Percentiles rank a stretch among this genome's conserved stretches.
phyloP scores from a whole-genome alignment of 2,113 vertebrate genomes.

The Cnemophilus loriae region DNA sequence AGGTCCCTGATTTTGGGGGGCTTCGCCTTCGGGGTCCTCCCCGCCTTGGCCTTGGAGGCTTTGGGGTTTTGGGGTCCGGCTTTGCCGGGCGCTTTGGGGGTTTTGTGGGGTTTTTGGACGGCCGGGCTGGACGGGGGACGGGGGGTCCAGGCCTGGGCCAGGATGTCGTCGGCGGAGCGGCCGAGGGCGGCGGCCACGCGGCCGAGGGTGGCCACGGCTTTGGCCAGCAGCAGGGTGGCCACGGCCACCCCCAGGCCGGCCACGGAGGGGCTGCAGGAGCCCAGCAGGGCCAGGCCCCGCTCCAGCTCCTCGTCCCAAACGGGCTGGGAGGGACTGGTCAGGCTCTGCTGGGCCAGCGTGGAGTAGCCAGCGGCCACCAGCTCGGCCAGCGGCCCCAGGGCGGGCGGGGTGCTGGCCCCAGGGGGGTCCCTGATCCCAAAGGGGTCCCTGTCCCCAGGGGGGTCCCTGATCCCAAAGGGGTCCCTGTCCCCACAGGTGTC shows the following conservation, averaged over 20 bases:
- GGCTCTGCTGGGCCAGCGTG: conserved; percentile 65
- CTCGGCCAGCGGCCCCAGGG: conserved; percentile 63
- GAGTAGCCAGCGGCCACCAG: conserved; percentile 75
- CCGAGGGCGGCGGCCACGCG: conserved; percentile 54
- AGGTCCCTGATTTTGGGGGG: no score
- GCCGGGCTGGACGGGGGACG: no score
- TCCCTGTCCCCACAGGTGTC: not conserved
- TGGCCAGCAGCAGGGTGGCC: conserved; percentile 76
- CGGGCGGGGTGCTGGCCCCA: not conserved
- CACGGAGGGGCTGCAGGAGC: conserved; percentile 35
- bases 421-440: not conserved
- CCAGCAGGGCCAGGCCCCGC: conserved; percentile 73
- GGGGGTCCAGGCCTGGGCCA: conserved; percentile 52
- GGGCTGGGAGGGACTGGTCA: not conserved
- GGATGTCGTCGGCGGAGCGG: conserved; percentile 63
- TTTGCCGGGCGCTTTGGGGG: no score
- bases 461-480: not conserved
- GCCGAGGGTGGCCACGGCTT: conserved; percentile 69
- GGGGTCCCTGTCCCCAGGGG: not conserved
- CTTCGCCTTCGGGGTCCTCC: no score
- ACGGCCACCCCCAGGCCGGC: conserved; percentile 65
- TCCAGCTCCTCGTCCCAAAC: conserved; percentile 65
- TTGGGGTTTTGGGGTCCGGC: no score
- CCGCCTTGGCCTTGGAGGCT: no score
- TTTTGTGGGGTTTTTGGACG: no score